phyloP scores from a whole-genome alignment of 2,888 invertebrate genomes.

The Caenorhabditis panamensis region DNA sequence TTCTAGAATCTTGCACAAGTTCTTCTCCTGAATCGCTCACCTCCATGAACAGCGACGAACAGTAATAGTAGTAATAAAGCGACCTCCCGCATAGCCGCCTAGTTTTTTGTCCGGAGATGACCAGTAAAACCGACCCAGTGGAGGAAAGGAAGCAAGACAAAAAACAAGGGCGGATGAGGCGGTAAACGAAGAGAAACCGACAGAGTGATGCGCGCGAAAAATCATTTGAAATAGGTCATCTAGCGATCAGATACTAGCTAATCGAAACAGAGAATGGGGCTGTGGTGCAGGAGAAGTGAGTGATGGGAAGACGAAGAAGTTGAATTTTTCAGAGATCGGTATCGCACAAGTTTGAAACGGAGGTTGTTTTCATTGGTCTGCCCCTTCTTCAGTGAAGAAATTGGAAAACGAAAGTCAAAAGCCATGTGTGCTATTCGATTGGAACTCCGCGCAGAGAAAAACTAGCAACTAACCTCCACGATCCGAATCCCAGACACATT shows the following conservation, averaged over 20 bases:
- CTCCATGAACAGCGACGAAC: background rate
- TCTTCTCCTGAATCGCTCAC: background rate
- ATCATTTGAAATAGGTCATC: constrained; percentile 64
- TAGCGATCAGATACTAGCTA: constrained; percentile 63
- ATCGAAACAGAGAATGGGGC: constrained; percentile 25
- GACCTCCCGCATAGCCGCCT: constrained; percentile 42
- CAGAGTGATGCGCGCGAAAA: constrained; percentile 19
- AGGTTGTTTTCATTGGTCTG: constrained; percentile 15
- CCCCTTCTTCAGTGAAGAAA: background rate
- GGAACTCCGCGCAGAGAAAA: too few relatives aligned
- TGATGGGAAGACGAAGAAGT: background rate
- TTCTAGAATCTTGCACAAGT: too few relatives aligned
- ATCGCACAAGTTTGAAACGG: constrained; percentile 28
- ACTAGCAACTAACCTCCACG: too few relatives aligned
- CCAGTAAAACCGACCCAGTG: constrained; percentile 9
- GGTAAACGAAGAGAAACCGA: constrained; percentile 10
- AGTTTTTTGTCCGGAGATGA: constrained; percentile 6
- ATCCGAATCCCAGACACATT: too few relatives aligned
- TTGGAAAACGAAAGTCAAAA: background rate
- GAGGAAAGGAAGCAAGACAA: constrained; percentile 7
- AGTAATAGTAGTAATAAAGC: constrained; percentile 16
- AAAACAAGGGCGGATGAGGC: constrained; percentile 28
- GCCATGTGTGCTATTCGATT: too few relatives aligned
- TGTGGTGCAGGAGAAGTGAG: constrained; percentile 1
- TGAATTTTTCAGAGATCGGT: constrained; percentile 34